These are phyloP conservation scores for Gorsachius goisagi DNA, from an alignment of 2,113 vertebrate species.

Conservation along the genomic window DNA sequence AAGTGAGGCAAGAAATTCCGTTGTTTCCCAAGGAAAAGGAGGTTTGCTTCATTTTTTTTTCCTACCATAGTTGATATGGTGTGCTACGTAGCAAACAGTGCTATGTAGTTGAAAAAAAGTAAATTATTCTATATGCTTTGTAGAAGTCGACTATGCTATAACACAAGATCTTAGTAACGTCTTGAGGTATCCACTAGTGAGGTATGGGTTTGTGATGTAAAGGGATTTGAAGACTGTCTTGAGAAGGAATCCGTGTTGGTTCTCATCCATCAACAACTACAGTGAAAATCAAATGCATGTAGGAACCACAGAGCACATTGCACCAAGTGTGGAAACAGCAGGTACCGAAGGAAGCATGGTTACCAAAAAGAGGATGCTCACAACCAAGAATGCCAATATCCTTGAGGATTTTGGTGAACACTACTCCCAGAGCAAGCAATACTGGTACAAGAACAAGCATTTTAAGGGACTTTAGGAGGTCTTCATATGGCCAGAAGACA, in stretches of 20 bases:
- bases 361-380: neutral
- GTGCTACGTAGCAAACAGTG: neutral
- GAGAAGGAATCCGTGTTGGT: neutral
- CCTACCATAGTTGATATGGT: neutral
- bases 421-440: neutral
- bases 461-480: neutral
- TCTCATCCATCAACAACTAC: neutral
- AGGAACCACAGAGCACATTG: neutral
- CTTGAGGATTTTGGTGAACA: neutral
- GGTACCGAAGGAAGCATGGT: neutral
- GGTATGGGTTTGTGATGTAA: neutral
- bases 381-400: neutral
- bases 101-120: neutral
- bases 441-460: neutral
- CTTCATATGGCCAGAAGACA: neutral
- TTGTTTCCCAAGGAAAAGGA: neutral
- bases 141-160: neutral
- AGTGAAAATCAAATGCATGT: neutral
- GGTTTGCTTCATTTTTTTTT: neutral
- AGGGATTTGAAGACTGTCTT: neutral
- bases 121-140: neutral
- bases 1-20: neutral
- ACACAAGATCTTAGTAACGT: neutral
- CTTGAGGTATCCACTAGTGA: neutral
- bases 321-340: neutral